These are phyloP conservation scores for Acipenser oxyrinchus DNA, from an alignment of 2,797 vertebrate genomes.

Conservation along the genomic window DNA sequence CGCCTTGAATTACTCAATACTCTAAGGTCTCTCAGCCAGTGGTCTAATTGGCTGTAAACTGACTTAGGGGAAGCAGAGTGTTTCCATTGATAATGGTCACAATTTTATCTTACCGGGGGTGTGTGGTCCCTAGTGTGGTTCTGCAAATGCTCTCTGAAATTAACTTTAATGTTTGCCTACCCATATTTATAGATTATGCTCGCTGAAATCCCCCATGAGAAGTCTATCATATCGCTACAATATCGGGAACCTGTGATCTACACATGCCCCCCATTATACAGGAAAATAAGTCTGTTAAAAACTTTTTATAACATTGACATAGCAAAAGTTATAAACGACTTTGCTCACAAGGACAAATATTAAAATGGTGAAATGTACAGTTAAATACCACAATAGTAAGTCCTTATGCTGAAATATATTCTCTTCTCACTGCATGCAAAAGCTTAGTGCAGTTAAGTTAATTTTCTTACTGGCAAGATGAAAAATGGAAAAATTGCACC, in stretches of 20 bases:
- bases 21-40: slow-evolving; percentile 38
- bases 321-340: neutral
- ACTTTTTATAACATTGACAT: neutral
- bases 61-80: slow-evolving; percentile 19
- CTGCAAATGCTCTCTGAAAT: slow-evolving; percentile 21
- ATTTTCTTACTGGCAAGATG: neutral
- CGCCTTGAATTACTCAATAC: slow-evolving; percentile 43
- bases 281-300: neutral
- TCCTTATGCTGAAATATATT: neutral
- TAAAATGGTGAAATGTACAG: neutral
- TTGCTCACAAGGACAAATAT: neutral
- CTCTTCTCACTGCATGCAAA: neutral
- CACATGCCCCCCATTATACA: neutral
- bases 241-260: neutral
- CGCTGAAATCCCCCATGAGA: neutral
- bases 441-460: neutral
- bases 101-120: slow-evolving; percentile 5
- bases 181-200: slow-evolving; percentile 16
- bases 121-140: slow-evolving; percentile 29
- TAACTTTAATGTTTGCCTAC: slow-evolving; percentile 27
- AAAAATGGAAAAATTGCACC: slow-evolving; percentile 5
- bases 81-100: slow-evolving; percentile 28
- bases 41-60: slow-evolving; percentile 45
- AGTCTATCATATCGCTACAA: neutral
- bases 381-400: neutral